Conservation (phyloP, 2,797 vertebrate species). For the Cynopterus sphinx region DNA sequence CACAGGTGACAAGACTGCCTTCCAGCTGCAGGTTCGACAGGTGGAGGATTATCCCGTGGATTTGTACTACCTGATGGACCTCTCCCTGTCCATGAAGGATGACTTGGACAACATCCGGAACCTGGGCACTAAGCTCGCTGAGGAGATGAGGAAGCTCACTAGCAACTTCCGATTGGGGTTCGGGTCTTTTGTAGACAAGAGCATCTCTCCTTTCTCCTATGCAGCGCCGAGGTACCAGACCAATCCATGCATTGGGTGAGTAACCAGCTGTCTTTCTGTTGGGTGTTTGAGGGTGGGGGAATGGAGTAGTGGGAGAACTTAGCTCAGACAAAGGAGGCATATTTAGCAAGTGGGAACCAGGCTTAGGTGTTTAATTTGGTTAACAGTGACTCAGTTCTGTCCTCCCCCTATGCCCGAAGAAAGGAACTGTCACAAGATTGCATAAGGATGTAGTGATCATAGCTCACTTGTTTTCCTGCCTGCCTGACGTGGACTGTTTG, state of each 20-base stretch:
- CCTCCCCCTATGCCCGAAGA: background rate
- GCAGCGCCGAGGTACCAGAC: constrained; percentile 94
- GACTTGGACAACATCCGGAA: constrained; percentile 96
- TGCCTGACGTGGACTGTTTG: background rate
- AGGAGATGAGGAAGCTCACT: constrained; percentile 97
- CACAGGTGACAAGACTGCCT: constrained; percentile 91
- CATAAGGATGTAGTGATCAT: background rate
- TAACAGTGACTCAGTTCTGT: background rate
- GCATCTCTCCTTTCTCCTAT: constrained; percentile 97
- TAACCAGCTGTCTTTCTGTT: background rate
- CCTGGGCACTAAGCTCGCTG: constrained; percentile 94
- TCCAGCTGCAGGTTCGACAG: constrained; percentile 95
- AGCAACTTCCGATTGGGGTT: constrained; percentile 98
- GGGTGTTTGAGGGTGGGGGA: background rate
- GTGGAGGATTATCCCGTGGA: constrained; percentile 99
- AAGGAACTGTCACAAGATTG: background rate
- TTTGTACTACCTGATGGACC: constrained; percentile 99
- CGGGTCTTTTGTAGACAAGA: constrained; percentile 98
- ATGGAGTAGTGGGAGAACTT: background rate
- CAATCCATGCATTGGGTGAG: constrained; percentile 97
- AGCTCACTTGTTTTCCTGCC: background rate
- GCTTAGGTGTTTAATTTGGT: background rate
- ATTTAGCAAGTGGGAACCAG: background rate
- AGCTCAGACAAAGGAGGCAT: background rate
- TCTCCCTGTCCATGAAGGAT: constrained; percentile 99